These are phyloP conservation scores for Pseudonaja textilis DNA, from an alignment of 2,113 vertebrate genomes.

Conservation along the genomic window DNA sequence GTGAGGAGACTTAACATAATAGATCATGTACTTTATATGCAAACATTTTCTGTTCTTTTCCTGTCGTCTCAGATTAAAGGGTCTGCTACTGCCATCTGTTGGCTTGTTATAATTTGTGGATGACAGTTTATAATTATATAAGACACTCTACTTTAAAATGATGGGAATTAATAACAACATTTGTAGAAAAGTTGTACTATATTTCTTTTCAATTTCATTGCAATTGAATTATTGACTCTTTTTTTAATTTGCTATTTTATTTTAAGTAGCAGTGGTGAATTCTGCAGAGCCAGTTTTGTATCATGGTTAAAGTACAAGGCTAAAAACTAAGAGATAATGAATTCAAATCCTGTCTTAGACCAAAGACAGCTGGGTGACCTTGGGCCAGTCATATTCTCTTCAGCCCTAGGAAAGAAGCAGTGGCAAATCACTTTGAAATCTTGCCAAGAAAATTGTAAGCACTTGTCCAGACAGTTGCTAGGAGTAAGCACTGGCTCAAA, in stretches of 20 bases:
- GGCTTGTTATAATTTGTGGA: neutral
- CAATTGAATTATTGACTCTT: neutral
- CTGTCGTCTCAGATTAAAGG: neutral
- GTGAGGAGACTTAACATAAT: neutral
- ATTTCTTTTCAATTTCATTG: neutral
- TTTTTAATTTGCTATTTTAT: neutral
- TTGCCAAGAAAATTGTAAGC: neutral
- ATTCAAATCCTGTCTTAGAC: neutral
- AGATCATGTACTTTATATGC: neutral
- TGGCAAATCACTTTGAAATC: neutral
- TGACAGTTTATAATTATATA: neutral
- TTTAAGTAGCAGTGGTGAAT: neutral
- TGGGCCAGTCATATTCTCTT: neutral
- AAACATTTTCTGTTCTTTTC: neutral
- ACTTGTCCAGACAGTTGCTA: neutral
- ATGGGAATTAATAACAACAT: neutral
- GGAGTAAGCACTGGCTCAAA: neutral
- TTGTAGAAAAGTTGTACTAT: neutral
- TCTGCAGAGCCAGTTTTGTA: neutral
- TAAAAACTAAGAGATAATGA: neutral
- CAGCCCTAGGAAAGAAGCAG: neutral
- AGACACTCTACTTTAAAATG: neutral
- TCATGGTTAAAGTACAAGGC: neutral
- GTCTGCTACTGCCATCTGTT: slow-evolving; percentile 4
- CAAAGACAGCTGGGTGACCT: neutral